Evolutionary conservation across 2,113 vertebrate genomes (phyloP).

Genomic region (Morphnarchus princeps): DNA sequence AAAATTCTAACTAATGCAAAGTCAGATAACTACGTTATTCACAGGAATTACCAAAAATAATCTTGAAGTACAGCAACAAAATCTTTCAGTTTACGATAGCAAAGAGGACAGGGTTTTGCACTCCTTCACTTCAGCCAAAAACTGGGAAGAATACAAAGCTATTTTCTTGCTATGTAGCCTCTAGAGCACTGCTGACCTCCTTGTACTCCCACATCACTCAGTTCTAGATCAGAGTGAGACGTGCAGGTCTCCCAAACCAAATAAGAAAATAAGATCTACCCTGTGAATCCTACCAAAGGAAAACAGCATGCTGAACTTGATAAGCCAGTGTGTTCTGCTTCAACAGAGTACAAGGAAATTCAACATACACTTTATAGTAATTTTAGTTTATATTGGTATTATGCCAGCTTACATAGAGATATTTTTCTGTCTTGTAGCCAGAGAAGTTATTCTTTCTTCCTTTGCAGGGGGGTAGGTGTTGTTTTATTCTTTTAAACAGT

Average conservation of each 20-base stretch:
- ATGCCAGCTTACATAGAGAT: neutral
- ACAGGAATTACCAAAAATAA: neutral
- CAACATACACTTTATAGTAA: neutral
- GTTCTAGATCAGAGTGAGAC: neutral
- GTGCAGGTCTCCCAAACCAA: neutral
- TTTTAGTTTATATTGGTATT: neutral
- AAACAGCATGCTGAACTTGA: neutral
- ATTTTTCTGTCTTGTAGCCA: neutral
- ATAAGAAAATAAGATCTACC: neutral
- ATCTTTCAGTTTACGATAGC: neutral
- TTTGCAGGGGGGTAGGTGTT: neutral
- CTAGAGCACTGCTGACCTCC: neutral
- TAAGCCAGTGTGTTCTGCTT: neutral
- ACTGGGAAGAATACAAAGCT: neutral
- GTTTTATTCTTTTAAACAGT: neutral
- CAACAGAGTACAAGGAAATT: neutral
- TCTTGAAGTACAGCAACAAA: neutral
- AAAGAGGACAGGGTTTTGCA: neutral
- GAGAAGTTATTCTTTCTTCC: neutral
- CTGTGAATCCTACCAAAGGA: neutral
- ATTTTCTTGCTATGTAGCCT: neutral
- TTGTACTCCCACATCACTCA: rapidly evolving
- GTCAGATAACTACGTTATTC: neutral
- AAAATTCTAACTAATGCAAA: neutral
- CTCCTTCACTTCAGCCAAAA: neutral